Base-by-base conservation (phyloP, 2,888 invertebrate species). In the Amphipyra berbera region DNA sequence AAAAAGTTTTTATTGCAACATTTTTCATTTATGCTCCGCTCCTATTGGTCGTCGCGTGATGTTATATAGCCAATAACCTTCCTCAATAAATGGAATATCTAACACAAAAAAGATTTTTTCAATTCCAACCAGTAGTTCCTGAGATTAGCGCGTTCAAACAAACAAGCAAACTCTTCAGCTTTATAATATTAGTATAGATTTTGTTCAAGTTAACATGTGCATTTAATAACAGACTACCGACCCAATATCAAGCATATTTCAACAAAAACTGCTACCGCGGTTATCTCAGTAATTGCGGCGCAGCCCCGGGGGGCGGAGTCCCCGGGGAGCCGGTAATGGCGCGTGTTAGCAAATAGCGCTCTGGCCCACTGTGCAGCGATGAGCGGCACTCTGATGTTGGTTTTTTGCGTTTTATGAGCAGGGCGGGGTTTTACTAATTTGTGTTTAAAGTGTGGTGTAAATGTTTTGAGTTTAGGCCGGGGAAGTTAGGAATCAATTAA, bases 291-390 rank as follows among this genome's bases (percentile, higher is more conserved):
- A 76, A 82, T 79, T 75, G 70, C 65, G 63, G 63, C 56, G 38
- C 9, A 56, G 48, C 74, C 61, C 64, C 66, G 38, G 73, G 73
- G 76, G 71, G 74, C 68, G 71, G 71, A 52, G 61, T 69, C 82
- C 86, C 65, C 30, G 70, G 78, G 82, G 80, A 68, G 65, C 33
- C 41, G 59, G 76, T 85, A 84, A 84, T 85, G 83, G 76, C 59
- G 68, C 69, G 55, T 78, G 80, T 82, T 70, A 60, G 73, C 79
- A 84, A 84, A 83, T 81, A 83, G 76, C 59, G 58, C 59, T 57
- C 21, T 65, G 52, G 55, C 61, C 58, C 61, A 73, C 71, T 71
- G 74, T 68, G 74, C 47, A 61, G 10, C 45, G 53, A 47, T 47
- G 73, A 68, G 61, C 50, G 35, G 46, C 45, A 9, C 61, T 70